Evolutionary conservation across 2,113 vertebrate species (phyloP).

Genomic region (Actenoides hombroni): DNA sequence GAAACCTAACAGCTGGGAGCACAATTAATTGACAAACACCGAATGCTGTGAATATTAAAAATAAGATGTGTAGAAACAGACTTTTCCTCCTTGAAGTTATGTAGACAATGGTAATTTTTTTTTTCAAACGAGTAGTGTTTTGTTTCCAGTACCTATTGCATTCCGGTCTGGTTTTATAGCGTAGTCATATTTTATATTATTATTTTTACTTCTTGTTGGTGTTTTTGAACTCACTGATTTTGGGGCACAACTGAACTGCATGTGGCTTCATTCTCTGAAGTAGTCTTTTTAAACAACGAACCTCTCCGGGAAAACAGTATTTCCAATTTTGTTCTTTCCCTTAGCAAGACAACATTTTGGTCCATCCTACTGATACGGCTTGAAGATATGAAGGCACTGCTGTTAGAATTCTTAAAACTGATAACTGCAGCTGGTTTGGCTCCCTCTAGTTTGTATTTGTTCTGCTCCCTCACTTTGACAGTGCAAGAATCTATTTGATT

Average conservation of each 20-base stretch:
- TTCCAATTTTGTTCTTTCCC: neutral
- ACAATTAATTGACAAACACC: constrained; percentile 7
- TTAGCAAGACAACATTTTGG: neutral
- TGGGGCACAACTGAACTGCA: neutral
- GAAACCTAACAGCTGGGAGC: constrained; percentile 29
- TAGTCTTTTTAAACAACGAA: neutral
- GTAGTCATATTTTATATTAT: neutral
- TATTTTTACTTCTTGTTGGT: neutral
- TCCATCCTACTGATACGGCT: neutral
- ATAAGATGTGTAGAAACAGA: neutral
- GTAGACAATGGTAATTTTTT: neutral
- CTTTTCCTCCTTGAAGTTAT: neutral
- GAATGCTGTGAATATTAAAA: constrained; percentile 11
- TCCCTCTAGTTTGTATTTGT: neutral
- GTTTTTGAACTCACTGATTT: neutral
- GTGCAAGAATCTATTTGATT: neutral
- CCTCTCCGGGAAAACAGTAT: neutral
- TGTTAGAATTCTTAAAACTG: neutral
- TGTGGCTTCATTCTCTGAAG: neutral
- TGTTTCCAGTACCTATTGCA: neutral
- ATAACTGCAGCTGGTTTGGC: neutral
- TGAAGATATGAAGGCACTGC: neutral
- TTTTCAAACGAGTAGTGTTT: neutral
- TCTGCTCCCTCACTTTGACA: neutral
- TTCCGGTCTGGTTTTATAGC: neutral